Base-by-base conservation (phyloP, 2,888 invertebrate species). In the Metellina segmentata region DNA sequence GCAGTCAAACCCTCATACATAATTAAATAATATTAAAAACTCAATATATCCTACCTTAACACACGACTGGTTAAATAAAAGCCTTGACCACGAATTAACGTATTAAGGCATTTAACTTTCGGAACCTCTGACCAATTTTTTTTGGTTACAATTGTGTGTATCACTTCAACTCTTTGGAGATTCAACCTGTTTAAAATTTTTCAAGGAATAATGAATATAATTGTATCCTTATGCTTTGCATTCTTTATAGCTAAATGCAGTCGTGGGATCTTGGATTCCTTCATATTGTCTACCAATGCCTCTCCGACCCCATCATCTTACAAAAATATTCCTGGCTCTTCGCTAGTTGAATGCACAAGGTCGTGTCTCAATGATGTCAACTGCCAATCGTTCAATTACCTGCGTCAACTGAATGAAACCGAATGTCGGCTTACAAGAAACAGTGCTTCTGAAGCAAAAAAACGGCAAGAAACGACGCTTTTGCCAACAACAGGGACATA, bases 381-480 rank as follows among this genome's bases (percentile, higher is more conserved):
- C n/a, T 93, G 93, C 69, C 82, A 87, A 9, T 92, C 93, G 13
- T 81, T 93, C 78, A 86, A 77, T 49, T 93, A 90, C 77, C 69
- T 87, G 4, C 52, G 75, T 34, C 91, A 69, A 61, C 61, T 48
- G 7, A 90, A 91, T 20, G 91, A 85, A 51, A 91, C 89, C 4
- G 78, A 88, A 9, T 93, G 93, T 34, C 85, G 88, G 0, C 20
- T 93, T 51, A 91, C 88, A 5, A 71, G 79, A n/a, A 71, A 77
- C 34, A 71, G 16, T 6, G 20, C 78, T 16, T 72, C 19, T 2
- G 81, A 81, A 9, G 49, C 82, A 16, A 83, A 86, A 19, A 89
- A 72, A 48, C 52, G 85, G 7, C 85, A 77, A n/a, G 92, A 90
- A 7, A 77, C 77, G 11, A 20, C 70, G 8, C 49, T 93, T 7